Conservation (phyloP, 2,113 vertebrate species). For the Misgurnus anguillicaudatus region DNA sequence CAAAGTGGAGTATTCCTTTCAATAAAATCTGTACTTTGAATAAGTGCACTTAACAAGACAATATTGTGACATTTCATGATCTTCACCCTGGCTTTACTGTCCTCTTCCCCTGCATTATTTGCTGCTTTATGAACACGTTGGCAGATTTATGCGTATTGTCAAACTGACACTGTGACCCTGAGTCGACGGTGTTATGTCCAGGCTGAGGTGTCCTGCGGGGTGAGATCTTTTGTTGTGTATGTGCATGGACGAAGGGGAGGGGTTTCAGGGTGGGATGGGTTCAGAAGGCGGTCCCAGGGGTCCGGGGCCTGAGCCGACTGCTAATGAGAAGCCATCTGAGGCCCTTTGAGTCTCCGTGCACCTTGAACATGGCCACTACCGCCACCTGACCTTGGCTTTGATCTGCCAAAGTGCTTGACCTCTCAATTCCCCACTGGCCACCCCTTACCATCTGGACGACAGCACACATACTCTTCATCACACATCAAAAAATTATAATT, state of each 20-base stretch:
- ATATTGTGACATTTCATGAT: constrained; percentile 14
- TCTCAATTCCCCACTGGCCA: constrained; percentile 66
- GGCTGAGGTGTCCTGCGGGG: constrained; percentile 38
- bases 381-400: constrained; percentile 82
- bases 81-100: neutral
- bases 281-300: constrained; percentile 54
- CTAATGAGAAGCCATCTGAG: constrained; percentile 80
- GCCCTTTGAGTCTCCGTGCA: constrained; percentile 63
- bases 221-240: constrained; percentile 47
- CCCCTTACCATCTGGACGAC: constrained; percentile 73
- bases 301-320: constrained; percentile 64
- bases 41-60: neutral
- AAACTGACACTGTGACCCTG: constrained; percentile 43
- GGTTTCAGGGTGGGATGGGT: constrained; percentile 39
- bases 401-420: constrained; percentile 77
- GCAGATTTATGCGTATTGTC: constrained; percentile 46
- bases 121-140: constrained; percentile 24
- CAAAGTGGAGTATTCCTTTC: too few species aligned
- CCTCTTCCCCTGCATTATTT: neutral
- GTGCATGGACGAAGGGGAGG: constrained; percentile 56
- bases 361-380: constrained; percentile 80
- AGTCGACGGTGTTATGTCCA: constrained; percentile 40
- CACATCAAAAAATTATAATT: constrained; percentile 17
- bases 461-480: constrained; percentile 29
- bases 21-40: neutral